Base-by-base conservation (phyloP, 2,113 vertebrate genomes). In the Phyllopteryx taeniolatus region DNA sequence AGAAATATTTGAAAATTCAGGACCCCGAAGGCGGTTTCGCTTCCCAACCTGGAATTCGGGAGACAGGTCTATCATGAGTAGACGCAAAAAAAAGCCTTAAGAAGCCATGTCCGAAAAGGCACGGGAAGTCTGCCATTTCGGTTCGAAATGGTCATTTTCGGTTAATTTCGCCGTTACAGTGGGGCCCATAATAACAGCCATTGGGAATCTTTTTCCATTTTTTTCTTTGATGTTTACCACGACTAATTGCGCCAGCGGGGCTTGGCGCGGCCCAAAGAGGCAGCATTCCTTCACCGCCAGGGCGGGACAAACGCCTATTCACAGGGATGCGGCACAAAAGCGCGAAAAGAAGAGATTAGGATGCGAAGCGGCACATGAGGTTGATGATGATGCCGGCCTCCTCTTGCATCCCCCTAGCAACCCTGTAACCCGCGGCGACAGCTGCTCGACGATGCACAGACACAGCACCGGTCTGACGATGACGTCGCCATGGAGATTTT, bases 361-460 rank as follows among this genome's bases (percentile, higher is more conserved):
- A 78, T 70, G 72, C 9, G 5, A 35, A 73, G 75, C 31, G 7
- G 67, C 76, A 69, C 73, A 68, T 67, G 74, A 54, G 56, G 19
- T 39, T 2, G 35, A 82, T 67, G 71, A 54, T 56, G 77, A 84
- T 78, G 82, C 77, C 81, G 82, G 76, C 74, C 72, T 67, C 71
- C 54, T 82, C 63, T 75, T 63, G 75, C 74, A 64, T 86, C 77
- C 78, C 85, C 67, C 86, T 86, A 81, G 81, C 88, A 82, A 83
- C 86, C 82, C 27, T 31, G 74, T 82, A 82, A 87, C 89, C 83
- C 73, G 6, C 80, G 79, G 86, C 81, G 67, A 86, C 84, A 43
- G 67, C 77, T 68, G 68, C 67, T 72, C 71, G 43, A 76, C 68
- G 77, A 79, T 67, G 79, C 82, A 76, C 70, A 79, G 72, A 78